A percentile compares a stretch with the other conserved stretches of the same genome.
Conservation (phyloP, 92 coral and sea anemone species). For the Umimayanthus chanpuru region DNA sequence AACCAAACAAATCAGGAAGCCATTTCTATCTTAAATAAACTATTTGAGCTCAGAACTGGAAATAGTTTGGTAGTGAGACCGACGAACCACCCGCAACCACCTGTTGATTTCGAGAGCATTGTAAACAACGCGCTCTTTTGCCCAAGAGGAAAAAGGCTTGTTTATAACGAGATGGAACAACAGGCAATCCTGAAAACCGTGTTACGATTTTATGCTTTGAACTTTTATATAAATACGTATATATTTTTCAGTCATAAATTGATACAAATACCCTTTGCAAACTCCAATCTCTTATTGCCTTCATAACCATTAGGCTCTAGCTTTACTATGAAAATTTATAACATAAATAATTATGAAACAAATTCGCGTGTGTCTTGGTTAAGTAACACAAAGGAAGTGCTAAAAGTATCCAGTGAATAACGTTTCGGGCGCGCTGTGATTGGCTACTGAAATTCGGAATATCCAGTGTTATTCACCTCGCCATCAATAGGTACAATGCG, state of each 20-base stretch:
- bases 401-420: no score
- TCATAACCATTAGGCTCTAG: background rate
- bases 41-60: background rate
- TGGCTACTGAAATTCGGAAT: no score
- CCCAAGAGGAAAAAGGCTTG: background rate
- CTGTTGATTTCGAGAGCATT: background rate
- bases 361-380: no score
- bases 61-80: conserved; percentile 14
- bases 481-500: no score
- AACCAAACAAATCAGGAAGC: conserved; percentile 20
- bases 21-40: conserved; percentile 6
- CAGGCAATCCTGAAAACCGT: background rate
- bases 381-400: no score
- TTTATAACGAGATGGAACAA: background rate
- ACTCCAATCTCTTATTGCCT: background rate
- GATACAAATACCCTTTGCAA: background rate
- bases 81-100: conserved; percentile 8
- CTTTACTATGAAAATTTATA: no score
- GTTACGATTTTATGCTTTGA: no score
- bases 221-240: no score
- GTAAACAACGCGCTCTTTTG: background rate
- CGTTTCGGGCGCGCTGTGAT: no score
- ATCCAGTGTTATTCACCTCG: no score
- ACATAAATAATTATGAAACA: no score
- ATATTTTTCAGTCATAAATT: no score